These are phyloP conservation scores for Cirrhinus mrigala DNA, from an alignment of 2,797 vertebrate genomes.

Conservation along the genomic window DNA sequence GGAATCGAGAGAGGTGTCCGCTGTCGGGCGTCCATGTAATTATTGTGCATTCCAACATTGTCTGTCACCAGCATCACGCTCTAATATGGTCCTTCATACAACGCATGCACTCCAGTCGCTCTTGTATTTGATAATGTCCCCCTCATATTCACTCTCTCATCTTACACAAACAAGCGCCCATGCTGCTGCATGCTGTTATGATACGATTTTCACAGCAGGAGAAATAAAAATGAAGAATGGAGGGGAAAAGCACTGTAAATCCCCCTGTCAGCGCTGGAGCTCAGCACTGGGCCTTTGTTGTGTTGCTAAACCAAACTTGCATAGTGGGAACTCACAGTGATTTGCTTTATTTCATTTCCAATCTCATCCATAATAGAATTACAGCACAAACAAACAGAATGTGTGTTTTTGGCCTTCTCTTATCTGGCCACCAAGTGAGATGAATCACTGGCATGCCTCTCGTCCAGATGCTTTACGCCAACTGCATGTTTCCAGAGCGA, in stretches of 20 bases:
- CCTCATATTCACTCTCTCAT: slow-evolving; percentile 39
- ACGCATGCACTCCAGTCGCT: not conserved
- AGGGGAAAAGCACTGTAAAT: slow-evolving; percentile 46
- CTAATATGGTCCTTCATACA: not conserved
- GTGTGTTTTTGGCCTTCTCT: slow-evolving; percentile 65
- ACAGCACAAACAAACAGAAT: slow-evolving; percentile 70
- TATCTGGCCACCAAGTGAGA: slow-evolving; percentile 75
- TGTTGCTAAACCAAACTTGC: slow-evolving; percentile 73
- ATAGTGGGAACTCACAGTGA: slow-evolving; percentile 66
- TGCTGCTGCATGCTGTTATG: slow-evolving; percentile 39
- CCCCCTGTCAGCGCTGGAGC: slow-evolving; percentile 71
- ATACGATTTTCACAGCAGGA: slow-evolving; percentile 43
- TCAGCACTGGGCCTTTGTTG: slow-evolving; percentile 73
- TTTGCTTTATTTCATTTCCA: slow-evolving; percentile 70
- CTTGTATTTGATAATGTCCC: slow-evolving; percentile 22
- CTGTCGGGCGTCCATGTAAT: slow-evolving; percentile 48
- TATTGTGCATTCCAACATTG: slow-evolving; percentile 56
- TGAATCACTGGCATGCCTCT: slow-evolving; percentile 54
- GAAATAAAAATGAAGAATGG: slow-evolving; percentile 41
- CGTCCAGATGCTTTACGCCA: slow-evolving; percentile 54
- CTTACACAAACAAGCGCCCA: slow-evolving; percentile 36
- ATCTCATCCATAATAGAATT: slow-evolving; percentile 68
- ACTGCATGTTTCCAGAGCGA: slow-evolving; percentile 47
- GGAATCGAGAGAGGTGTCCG: slow-evolving; percentile 42
- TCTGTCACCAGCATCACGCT: slow-evolving; percentile 11